Evolutionary conservation across 2,113 vertebrate species (phyloP).

Genomic region (Mirounga angustirostris): DNA sequence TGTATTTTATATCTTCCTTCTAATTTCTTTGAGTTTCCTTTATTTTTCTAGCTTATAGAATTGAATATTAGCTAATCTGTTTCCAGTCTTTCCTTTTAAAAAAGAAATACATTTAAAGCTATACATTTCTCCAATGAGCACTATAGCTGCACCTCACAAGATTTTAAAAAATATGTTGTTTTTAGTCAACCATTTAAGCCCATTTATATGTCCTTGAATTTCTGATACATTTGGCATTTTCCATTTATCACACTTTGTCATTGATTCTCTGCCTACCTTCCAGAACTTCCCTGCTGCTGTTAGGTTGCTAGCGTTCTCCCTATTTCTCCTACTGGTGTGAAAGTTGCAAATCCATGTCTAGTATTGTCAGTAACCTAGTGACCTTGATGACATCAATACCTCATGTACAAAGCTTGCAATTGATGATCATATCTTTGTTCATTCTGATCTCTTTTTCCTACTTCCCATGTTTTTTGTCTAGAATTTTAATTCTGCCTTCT

Average conservation of each 20-base stretch:
- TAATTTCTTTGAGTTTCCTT: background rate
- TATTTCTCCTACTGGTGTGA: background rate
- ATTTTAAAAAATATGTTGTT: background rate
- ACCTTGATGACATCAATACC: background rate
- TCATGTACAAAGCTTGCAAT: background rate
- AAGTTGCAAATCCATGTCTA: background rate
- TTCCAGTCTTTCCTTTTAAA: background rate
- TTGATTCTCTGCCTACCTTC: background rate
- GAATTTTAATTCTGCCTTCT: background rate
- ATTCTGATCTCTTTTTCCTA: background rate
- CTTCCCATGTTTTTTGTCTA: background rate
- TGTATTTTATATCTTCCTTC: background rate
- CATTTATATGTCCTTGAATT: background rate
- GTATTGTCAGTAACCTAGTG: background rate
- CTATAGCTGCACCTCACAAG: background rate
- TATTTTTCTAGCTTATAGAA: background rate
- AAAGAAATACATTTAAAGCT: background rate
- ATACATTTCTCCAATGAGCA: background rate
- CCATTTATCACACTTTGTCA: background rate
- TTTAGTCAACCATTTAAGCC: background rate
- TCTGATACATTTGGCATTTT: background rate
- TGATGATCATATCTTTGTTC: too few relatives aligned
- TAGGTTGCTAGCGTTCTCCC: background rate
- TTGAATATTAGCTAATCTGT: background rate
- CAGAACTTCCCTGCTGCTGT: accelerated